Evolutionary conservation across 2,797 vertebrate species (phyloP).

Genomic region (Menidia menidia): DNA sequence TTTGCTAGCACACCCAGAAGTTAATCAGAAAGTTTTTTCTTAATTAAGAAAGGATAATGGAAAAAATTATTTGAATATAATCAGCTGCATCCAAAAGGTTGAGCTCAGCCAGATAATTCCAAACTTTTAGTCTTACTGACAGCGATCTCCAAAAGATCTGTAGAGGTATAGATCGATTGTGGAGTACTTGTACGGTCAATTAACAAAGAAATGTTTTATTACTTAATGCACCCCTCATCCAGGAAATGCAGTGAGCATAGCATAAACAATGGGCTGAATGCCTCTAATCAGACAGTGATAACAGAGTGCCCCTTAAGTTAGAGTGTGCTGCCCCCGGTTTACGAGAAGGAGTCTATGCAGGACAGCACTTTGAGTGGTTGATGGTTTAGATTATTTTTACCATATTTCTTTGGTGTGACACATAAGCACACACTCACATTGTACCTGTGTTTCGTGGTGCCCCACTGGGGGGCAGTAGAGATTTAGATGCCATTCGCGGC

Average conservation of each 20-base stretch:
- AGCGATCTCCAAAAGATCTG: background rate
- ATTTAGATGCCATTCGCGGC: constrained; percentile 75
- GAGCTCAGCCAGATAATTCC: background rate
- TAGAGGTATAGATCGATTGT: background rate
- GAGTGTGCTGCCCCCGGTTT: no score
- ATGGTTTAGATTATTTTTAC: constrained; percentile 7
- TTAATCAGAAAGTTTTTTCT: background rate
- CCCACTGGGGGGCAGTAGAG: constrained; percentile 92
- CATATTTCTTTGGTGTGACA: constrained; percentile 5
- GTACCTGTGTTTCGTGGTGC: constrained; percentile 5
- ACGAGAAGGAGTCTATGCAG: background rate
- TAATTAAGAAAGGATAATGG: no score
- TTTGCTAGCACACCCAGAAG: background rate
- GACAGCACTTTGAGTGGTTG: background rate
- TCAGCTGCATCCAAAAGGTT: background rate
- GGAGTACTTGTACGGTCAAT: background rate
- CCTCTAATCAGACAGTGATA: background rate
- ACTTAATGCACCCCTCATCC: background rate
- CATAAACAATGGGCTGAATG: background rate
- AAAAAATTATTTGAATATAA: background rate
- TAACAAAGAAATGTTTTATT: background rate
- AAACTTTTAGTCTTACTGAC: background rate
- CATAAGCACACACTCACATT: background rate
- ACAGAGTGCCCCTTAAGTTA: background rate
- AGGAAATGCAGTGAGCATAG: background rate